These are phyloP conservation scores for Nothoprocta pentlandii DNA, from an alignment of 2,113 vertebrate genomes.

Conservation along the genomic window DNA sequence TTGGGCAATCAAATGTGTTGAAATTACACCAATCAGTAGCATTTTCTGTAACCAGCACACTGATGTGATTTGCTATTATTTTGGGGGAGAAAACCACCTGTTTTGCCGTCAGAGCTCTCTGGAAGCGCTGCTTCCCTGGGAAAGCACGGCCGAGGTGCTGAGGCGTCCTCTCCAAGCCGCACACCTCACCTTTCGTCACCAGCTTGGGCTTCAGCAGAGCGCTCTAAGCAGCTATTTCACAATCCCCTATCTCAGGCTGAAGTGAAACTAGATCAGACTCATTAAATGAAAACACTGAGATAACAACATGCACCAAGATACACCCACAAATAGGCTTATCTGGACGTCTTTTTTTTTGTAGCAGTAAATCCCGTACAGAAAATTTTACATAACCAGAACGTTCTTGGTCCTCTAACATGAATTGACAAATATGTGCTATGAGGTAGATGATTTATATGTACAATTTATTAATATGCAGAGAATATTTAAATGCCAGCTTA, in stretches of 20 bases:
- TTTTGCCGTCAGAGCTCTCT: background rate
- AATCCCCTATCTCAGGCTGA: background rate
- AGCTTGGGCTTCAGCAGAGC: background rate
- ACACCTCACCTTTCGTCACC: background rate
- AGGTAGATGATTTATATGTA: background rate
- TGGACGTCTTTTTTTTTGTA: background rate
- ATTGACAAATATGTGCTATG: background rate
- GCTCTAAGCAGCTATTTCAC: background rate
- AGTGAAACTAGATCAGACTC: background rate
- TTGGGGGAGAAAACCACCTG: background rate
- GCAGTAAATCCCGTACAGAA: background rate
- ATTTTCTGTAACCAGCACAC: background rate
- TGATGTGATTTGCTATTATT: background rate
- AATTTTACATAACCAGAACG: background rate
- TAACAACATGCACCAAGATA: background rate
- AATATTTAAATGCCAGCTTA: background rate
- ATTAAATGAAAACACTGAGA: background rate
- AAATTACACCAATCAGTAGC: accelerated
- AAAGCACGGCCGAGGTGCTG: no score
- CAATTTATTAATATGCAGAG: background rate
- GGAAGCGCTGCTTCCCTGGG: background rate
- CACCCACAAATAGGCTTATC: background rate
- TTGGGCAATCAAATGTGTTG: background rate
- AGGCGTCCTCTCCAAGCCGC: background rate
- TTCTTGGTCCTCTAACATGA: background rate